These are phyloP conservation scores for Orientallactaga bullata DNA, from an alignment of 2,113 vertebrate genomes.

Conservation along the genomic window DNA sequence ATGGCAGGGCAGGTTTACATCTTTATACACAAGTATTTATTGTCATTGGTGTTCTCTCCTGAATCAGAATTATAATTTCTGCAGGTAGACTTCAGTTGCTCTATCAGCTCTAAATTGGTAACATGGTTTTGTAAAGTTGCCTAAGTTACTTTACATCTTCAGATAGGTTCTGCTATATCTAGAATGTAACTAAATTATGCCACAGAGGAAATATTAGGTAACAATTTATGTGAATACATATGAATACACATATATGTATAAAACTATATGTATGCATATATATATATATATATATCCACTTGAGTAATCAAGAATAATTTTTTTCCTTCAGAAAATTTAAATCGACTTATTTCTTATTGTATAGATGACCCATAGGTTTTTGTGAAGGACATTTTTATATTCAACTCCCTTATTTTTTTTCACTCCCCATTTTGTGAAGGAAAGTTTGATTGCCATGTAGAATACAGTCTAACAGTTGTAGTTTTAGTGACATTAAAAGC, in stretches of 20 bases:
- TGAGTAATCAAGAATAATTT: no score
- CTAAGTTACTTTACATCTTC: not conserved
- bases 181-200: not conserved
- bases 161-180: not conserved
- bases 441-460: not conserved
- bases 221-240: not conserved
- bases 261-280: no score
- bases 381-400: not conserved
- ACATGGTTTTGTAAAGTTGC: not conserved
- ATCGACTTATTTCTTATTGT: not conserved
- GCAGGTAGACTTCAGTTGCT: not conserved
- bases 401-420: no score
- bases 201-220: not conserved
- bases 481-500: not conserved
- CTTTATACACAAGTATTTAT: not conserved
- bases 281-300: not conserved
- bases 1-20: no score
- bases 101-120: not conserved
- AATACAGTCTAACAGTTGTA: not conserved
- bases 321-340: not conserved
- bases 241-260: not conserved
- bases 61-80: not conserved
- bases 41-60: not conserved
- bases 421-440: slow-evolving; percentile 58
- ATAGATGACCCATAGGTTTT: not conserved